Evolutionary conservation across 2,113 vertebrate genomes (phyloP), one percentile per base, ranked within the genome.

Genomic region (Marcusenius ussheri): DNA sequence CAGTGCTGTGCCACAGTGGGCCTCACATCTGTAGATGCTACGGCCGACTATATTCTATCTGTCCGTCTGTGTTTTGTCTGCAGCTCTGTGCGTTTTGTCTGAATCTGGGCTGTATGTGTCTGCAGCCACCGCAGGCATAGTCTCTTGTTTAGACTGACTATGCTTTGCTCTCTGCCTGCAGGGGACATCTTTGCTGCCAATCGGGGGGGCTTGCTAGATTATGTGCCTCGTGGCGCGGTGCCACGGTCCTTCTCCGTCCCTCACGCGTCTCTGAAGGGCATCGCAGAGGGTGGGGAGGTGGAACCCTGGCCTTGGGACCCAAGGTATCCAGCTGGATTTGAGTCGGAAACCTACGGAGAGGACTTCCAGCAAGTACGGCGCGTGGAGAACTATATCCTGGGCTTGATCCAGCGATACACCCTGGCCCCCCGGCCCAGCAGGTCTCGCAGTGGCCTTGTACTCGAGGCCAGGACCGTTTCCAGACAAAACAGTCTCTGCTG

Each of bases 221-320:
- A 45, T 46, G 89, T 91, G 95, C 10, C 93, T 93, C 21, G 91
- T 13, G 10, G 91, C 56, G 89, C 94, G 1, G 92, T 98, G 9
- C 96, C 97, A 0, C 96, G 97, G 21, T 98, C 97, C 15, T 97
- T 97, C 93, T 98, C 97, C 0, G 97, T 96, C 27, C 93, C 94
- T 13, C 96, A 97, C 91, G 95, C 97, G 0, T 94, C 94, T 50
- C 92, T 96, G 70, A 96, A 97, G 91, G 95, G 94, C 74, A 95
- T 96, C 3, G 92, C 93, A 0, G 96, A 94, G 31, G 91, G 56
- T 31, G 83, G 85, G 85, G 93, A 95, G 3, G 92, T 92, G n/a
- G 93, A 95, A 83, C 88, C 90, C 3, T 96, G 95, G 92, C 85
- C 95, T 24, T 92, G 91, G 89, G 90, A 93, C 9, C 70, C 90